Base-by-base conservation (phyloP, 2,113 vertebrate species). In the Gulo gulo region DNA sequence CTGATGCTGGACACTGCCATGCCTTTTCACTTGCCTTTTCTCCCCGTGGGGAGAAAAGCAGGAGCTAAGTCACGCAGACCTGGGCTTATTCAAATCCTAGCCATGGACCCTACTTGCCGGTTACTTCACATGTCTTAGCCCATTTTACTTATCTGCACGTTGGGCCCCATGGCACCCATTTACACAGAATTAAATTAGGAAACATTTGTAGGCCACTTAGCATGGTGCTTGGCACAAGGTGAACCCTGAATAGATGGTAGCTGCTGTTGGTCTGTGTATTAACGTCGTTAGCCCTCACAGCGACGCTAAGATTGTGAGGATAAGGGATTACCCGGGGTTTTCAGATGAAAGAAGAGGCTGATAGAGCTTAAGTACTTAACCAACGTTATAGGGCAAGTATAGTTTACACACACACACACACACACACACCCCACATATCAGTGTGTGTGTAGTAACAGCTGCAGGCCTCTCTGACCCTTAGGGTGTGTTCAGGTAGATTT, bases 241-340 rank as follows among this genome's bases (percentile, higher is more conserved):
- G 47, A 52, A 78, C 80, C 65, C 69, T 59, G n/a, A 97, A 91
- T 88, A 93, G 94, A 89, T 36, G 47, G 11, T 89, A 88, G n/a
- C 80, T 88, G 80, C 91, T 82, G 21, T 97, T 91, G 61, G 31
- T 88, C 81, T 45, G 45, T 45, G 45, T 87, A 71, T 78, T 96
- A 94, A 76, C 52, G 59, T 82, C 50, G 65, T 74, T 91, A 95
- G 97, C 97, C 96, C 71, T 96, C 80, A 89, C 36, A 50, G 52
- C 50, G 96, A 96, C 93, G 59, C 91, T 91, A 71, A 92, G 96
- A 96, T 96, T 96, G 42, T 83, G 81, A 94, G 69, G 89, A 97
- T 97, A 96, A 97, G 69, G 78, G 87, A 95, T 98, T 95, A 96
- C 81, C 65, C 36, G 65, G 18, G 86, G 97, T 96, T 97, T 67